These are phyloP conservation scores for Machimus atricapillus DNA, from an alignment of 2,888 invertebrate genomes.

Conservation along the genomic window DNA sequence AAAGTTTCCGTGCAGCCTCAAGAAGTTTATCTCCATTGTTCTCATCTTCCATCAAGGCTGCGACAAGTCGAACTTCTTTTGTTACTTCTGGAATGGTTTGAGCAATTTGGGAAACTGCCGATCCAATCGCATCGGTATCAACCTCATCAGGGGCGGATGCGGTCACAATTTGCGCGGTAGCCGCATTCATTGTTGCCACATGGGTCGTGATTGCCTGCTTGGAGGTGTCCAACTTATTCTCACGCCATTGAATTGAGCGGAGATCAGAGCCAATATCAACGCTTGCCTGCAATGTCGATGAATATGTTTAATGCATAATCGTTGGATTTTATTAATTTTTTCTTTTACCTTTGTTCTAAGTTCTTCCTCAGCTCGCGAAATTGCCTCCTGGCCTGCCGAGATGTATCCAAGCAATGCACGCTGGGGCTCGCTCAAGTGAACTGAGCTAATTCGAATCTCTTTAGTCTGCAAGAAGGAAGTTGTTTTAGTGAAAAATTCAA, in stretches of 20 bases:
- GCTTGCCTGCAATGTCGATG: slow-evolving; percentile 59
- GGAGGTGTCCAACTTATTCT: slow-evolving; percentile 90
- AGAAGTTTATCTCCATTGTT: slow-evolving; percentile 83
- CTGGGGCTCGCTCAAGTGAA: slow-evolving; percentile 86
- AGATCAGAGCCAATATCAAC: slow-evolving; percentile 84
- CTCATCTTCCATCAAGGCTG: slow-evolving; percentile 91
- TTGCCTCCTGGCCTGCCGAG: slow-evolving; percentile 85
- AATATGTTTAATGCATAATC: neutral
- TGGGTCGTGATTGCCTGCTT: slow-evolving; percentile 96
- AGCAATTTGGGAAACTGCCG: slow-evolving; percentile 96
- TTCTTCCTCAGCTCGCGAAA: slow-evolving; percentile 84
- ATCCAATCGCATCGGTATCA: slow-evolving; percentile 94
- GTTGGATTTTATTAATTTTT: neutral
- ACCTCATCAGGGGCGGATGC: slow-evolving; percentile 90
- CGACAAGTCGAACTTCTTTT: slow-evolving; percentile 79
- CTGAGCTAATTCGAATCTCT: slow-evolving; percentile 76
- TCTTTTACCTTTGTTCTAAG: slow-evolving; percentile 65
- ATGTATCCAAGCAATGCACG: slow-evolving; percentile 91
- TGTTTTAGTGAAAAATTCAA: neutral
- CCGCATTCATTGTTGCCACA: slow-evolving; percentile 98
- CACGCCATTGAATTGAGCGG: slow-evolving; percentile 91
- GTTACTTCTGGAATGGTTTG: slow-evolving; percentile 97
- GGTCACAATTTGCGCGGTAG: slow-evolving; percentile 96
- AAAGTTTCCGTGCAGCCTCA: slow-evolving; percentile 90
- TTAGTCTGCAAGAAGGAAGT: slow-evolving; percentile 55